Conservation (phyloP, 1,140 invertebrate species). For the Zophobas morio region DNA sequence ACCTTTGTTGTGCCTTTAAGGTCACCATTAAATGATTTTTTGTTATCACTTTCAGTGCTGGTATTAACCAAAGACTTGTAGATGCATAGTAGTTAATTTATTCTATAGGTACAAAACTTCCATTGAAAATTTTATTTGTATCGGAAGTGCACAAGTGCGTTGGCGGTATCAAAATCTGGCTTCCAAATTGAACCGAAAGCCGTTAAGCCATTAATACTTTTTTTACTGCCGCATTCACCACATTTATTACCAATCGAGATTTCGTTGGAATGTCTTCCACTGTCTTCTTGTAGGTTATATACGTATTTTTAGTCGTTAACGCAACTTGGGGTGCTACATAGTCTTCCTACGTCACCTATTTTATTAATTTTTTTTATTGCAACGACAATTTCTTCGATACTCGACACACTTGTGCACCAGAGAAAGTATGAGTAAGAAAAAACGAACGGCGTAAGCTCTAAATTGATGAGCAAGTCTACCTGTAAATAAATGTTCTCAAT, state of each 20-base stretch:
- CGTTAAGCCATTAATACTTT: too few relatives aligned
- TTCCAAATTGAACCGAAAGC: too few relatives aligned
- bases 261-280: too few relatives aligned
- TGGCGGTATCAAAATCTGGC: neutral
- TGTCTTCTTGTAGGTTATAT: too few relatives aligned
- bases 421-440: neutral
- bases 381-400: neutral
- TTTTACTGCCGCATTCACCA: too few relatives aligned
- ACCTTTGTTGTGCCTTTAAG: too few relatives aligned
- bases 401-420: constrained; percentile 9
- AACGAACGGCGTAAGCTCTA: neutral
- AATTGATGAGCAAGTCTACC: constrained; percentile 8
- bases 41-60: neutral
- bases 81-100: constrained; percentile 9
- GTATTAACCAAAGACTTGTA: constrained; percentile 6
- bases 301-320: neutral
- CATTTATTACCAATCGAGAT: too few relatives aligned
- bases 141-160: neutral
- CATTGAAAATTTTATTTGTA: neutral
- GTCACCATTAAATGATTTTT: too few relatives aligned
- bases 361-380: neutral
- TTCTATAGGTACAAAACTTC: constrained; percentile 7
- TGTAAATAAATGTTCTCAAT: constrained; percentile 26
- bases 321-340: neutral
- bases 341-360: constrained; percentile 27